Evolutionary conservation across 2,113 vertebrate genomes (phyloP).

Genomic region (Poeciliopsis occidentalis): DNA sequence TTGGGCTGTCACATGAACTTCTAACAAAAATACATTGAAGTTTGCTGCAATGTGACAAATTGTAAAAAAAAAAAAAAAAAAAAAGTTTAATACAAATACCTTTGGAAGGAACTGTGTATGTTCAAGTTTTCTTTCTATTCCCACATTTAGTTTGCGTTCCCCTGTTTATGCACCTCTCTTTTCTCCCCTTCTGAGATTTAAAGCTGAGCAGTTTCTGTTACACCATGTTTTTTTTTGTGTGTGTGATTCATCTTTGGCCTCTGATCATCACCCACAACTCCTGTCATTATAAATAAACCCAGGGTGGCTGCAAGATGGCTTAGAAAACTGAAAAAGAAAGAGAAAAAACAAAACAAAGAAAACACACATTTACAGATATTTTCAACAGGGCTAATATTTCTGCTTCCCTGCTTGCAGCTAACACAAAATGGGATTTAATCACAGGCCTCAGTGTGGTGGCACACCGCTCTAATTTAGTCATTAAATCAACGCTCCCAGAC

Average conservation of each 20-base stretch:
- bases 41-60: no score
- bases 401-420: slow-evolving; percentile 26
- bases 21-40: no score
- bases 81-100: no score
- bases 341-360: neutral
- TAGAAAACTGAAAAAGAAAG: slow-evolving; percentile 8
- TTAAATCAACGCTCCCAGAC: slow-evolving; percentile 54
- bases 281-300: slow-evolving; percentile 5
- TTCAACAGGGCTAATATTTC: slow-evolving; percentile 21
- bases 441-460: slow-evolving; percentile 24
- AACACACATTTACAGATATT: slow-evolving; percentile 9
- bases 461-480: slow-evolving; percentile 57
- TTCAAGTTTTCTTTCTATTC: no score
- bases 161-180: neutral
- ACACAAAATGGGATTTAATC: slow-evolving; percentile 42
- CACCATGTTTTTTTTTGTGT: neutral
- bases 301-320: neutral
- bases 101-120: no score
- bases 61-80: no score
- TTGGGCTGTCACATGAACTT: no score
- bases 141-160: neutral
- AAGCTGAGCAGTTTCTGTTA: neutral
- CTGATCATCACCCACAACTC: neutral
- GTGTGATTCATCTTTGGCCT: slow-evolving; percentile 12
- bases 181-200: neutral